phyloP scores from a whole-genome alignment of 2,113 vertebrate genomes.

The Ramphastos sulfuratus region DNA sequence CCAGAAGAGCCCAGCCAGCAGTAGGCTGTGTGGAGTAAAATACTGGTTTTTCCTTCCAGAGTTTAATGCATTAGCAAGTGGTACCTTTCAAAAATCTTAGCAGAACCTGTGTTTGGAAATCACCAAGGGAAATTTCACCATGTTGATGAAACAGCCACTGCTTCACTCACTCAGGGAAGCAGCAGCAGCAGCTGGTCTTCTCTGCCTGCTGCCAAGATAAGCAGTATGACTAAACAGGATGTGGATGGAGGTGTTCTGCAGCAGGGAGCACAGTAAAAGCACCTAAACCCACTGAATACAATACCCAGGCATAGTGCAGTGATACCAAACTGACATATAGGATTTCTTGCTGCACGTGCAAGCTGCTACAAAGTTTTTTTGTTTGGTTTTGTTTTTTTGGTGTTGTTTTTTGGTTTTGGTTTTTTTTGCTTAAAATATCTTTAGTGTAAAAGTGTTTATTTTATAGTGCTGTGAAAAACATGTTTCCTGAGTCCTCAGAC shows the following conservation, averaged over 20 bases:
- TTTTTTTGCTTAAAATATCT: not conserved
- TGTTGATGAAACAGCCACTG: not conserved
- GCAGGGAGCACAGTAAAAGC: not conserved
- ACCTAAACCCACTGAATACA: not conserved
- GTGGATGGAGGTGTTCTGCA: not conserved
- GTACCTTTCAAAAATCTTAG: not conserved
- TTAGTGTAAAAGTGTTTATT: not conserved
- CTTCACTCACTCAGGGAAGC: not conserved
- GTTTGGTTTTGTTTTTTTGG: not conserved
- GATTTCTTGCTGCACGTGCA: not conserved
- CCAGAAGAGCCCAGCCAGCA: not conserved
- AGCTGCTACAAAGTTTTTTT: not conserved
- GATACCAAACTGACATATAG: accelerated
- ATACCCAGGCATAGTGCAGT: not conserved
- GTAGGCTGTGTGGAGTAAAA: not conserved
- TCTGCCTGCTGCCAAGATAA: accelerated
- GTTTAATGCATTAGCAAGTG: not conserved
- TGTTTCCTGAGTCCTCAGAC: not conserved
- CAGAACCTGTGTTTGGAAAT: not conserved
- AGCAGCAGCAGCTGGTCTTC: not conserved
- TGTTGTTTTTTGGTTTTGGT: not conserved
- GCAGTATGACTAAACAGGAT: not conserved
- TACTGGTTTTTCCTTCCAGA: not conserved
- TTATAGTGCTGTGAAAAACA: not conserved
- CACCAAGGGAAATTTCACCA: not conserved